A percentile compares a stretch with the other conserved stretches of the same genome.
phyloP scores from a whole-genome alignment of 2,113 vertebrate species.

The Crotophaga sulcirostris region DNA sequence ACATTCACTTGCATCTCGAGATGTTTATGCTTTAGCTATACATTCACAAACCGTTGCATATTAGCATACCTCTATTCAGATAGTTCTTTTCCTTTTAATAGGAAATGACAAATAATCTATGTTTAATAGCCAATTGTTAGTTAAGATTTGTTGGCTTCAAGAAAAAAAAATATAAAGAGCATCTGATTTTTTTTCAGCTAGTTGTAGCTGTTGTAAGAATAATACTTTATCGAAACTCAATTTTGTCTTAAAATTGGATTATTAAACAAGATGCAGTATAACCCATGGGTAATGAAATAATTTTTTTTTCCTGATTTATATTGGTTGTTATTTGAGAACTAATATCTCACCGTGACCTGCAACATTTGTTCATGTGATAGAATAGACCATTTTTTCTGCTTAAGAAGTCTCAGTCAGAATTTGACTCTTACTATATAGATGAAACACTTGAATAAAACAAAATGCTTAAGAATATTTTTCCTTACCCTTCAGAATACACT shows the following conservation, averaged over 20 bases:
- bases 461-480: not conserved
- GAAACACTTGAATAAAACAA: not conserved
- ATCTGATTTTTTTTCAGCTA: not conserved
- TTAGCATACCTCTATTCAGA: not conserved
- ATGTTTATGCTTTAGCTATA: not conserved
- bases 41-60: not conserved
- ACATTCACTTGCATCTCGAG: not conserved
- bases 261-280: not conserved
- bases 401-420: not conserved
- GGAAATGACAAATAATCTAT: not conserved
- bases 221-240: not conserved
- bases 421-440: not conserved
- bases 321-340: not conserved
- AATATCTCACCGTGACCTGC: not conserved
- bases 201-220: not conserved
- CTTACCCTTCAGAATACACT: not conserved
- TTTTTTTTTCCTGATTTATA: not conserved
- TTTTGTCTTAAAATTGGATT: not conserved
- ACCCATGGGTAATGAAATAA: not conserved
- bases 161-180: not conserved
- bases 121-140: not conserved
- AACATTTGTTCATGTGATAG: not conserved
- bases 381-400: not conserved
- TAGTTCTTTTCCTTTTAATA: not conserved
- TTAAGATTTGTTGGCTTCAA: not conserved